These are phyloP conservation scores for Diogma glabrata DNA, from an alignment of 2,888 invertebrate genomes.

Conservation along the genomic window DNA sequence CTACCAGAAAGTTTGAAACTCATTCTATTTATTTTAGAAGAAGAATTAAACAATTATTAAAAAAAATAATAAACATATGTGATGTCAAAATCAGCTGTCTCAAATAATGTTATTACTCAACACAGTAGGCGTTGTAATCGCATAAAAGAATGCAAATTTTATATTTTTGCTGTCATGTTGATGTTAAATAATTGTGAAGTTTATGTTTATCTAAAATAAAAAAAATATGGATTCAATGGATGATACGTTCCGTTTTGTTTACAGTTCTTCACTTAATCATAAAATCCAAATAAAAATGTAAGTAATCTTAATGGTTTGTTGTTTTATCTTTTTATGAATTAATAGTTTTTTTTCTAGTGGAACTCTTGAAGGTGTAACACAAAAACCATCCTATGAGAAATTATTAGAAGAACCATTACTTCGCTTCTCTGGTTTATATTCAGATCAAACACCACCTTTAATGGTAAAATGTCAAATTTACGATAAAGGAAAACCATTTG, in stretches of 20 bases:
- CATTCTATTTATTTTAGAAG: conserved; percentile 1
- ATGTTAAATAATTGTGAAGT: not conserved
- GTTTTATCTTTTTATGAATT: conserved; percentile 16
- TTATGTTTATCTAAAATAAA: not conserved
- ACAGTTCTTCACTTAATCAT: conserved; percentile 81
- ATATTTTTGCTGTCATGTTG: not conserved
- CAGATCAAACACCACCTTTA: conserved; percentile 75
- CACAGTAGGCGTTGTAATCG: not conserved
- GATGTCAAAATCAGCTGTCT: conserved; percentile 2
- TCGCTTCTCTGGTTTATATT: conserved; percentile 80
- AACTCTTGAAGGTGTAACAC: conserved; percentile 80
- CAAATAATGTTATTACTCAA: too few species aligned
- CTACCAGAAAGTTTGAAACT: conserved; percentile 13
- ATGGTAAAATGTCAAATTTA: conserved; percentile 78
- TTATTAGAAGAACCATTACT: conserved; percentile 78
- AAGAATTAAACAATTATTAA: not conserved
- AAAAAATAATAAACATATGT: not conserved
- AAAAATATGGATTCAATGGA: conserved; percentile 55
- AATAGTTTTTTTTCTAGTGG: conserved; percentile 47
- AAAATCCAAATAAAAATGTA: conserved; percentile 89
- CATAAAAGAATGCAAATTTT: conserved; percentile 3
- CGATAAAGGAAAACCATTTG: conserved; percentile 68
- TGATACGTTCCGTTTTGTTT: conserved; percentile 75
- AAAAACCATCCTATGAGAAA: conserved; percentile 79
- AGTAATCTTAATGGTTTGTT: conserved; percentile 31